phyloP scores from a whole-genome alignment of 1,140 invertebrate species.

The Phymastichus coffea region DNA sequence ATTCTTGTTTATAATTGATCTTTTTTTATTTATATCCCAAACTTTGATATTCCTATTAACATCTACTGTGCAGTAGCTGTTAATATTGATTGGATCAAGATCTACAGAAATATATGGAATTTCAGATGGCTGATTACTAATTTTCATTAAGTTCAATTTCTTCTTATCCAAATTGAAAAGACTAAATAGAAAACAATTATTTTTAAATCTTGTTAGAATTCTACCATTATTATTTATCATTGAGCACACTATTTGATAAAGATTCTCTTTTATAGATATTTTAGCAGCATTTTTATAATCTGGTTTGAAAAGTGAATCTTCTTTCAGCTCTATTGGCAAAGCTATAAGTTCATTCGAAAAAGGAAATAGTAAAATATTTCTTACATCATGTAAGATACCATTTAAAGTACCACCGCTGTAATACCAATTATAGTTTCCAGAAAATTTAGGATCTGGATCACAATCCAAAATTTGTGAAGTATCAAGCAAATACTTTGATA shows the following conservation, averaged over 20 bases:
- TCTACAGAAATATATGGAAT: slow-evolving; percentile 36
- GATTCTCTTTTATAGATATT: slow-evolving; percentile 21
- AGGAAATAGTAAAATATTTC: slow-evolving; percentile 46
- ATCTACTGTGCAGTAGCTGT: slow-evolving; percentile 42
- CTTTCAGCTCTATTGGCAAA: slow-evolving; percentile 9
- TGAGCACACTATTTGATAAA: slow-evolving; percentile 16
- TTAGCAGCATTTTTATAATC: slow-evolving; percentile 19
- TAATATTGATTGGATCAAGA: slow-evolving; percentile 33
- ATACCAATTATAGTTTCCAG: slow-evolving; percentile 53
- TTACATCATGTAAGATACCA: slow-evolving; percentile 31
- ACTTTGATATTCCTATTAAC: slow-evolving; percentile 36
- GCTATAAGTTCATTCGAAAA: slow-evolving; percentile 42
- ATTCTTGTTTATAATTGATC: slow-evolving; percentile 23
- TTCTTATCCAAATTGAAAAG: slow-evolving; percentile 17
- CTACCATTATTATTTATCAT: slow-evolving; percentile 23
- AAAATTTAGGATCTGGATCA: slow-evolving; percentile 53
- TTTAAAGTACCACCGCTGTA: slow-evolving; percentile 49
- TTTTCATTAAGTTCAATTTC: slow-evolving; percentile 28
- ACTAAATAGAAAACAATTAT: slow-evolving; percentile 32
- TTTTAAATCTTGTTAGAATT: slow-evolving; percentile 41
- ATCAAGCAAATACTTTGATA: slow-evolving; percentile 45
- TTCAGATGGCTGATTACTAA: slow-evolving; percentile 25
- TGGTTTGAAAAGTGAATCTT: slow-evolving; percentile 15
- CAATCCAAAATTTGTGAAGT: slow-evolving; percentile 45
- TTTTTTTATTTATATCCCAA: slow-evolving; percentile 45